phyloP scores from a whole-genome alignment of 2,888 invertebrate species.

The Cataglyphis albicans region DNA sequence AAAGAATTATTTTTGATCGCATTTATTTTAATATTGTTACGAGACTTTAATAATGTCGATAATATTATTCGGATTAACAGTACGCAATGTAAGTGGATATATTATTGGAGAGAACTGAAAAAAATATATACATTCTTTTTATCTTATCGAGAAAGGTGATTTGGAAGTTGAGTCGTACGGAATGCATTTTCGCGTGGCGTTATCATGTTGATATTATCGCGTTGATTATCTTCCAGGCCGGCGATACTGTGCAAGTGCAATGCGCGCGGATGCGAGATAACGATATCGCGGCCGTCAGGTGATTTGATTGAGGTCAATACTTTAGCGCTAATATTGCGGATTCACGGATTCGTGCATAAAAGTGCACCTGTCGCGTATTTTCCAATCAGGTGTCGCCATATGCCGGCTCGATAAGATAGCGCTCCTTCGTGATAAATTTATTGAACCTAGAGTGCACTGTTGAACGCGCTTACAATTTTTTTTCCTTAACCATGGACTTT shows the following conservation, averaged over 20 bases:
- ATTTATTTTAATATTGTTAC: neutral
- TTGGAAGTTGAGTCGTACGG: slow-evolving; percentile 27
- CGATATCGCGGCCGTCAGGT: slow-evolving; percentile 58
- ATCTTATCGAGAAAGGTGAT: slow-evolving; percentile 66
- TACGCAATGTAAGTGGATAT: neutral
- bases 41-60: neutral
- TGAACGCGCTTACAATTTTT: slow-evolving; percentile 8
- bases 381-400: slow-evolving; percentile 46
- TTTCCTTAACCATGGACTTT: slow-evolving; percentile 14
- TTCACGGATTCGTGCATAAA: slow-evolving; percentile 14
- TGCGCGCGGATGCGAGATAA: slow-evolving; percentile 67
- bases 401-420: slow-evolving; percentile 50
- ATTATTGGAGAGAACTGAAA: neutral
- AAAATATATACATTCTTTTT: slow-evolving; percentile 24
- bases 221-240: slow-evolving; percentile 61
- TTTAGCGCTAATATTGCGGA: slow-evolving; percentile 39
- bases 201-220: slow-evolving; percentile 56
- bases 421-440: slow-evolving; percentile 52
- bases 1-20: neutral
- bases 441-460: slow-evolving; percentile 23
- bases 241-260: slow-evolving; percentile 69
- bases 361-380: slow-evolving; percentile 51
- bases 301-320: slow-evolving; percentile 70
- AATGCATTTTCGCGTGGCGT: slow-evolving; percentile 27
- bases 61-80: neutral